Conservation (phyloP, 2,113 vertebrate species). For the Nothobranchius kuhntae region DNA sequence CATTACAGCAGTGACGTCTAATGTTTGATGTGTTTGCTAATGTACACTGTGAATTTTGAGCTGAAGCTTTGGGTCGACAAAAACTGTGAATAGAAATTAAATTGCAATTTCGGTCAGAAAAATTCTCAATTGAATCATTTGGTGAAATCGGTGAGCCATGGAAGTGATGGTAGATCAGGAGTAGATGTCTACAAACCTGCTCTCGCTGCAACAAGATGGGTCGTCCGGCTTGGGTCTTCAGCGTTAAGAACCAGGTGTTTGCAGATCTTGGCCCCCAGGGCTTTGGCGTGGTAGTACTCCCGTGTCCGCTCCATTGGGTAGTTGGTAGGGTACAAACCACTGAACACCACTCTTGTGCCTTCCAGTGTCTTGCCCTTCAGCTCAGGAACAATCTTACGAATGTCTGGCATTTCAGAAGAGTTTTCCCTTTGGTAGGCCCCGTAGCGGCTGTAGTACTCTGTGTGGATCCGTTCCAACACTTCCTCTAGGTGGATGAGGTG, state of each 20-base stretch:
- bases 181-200: constrained; percentile 81
- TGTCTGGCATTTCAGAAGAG: constrained; percentile 84
- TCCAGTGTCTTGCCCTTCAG: constrained; percentile 88
- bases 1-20: no score
- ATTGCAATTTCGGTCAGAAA: no score
- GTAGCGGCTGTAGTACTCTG: constrained; percentile 89
- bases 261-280: constrained; percentile 89
- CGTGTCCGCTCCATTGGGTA: constrained; percentile 93
- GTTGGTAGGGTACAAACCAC: constrained; percentile 93
- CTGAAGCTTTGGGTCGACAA: no score
- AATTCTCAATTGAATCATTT: no score
- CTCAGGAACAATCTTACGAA: constrained; percentile 93
- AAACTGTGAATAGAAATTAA: no score
- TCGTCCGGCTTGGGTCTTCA: constrained; percentile 83
- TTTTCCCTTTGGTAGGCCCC: constrained; percentile 84
- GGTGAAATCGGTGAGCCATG: no score
- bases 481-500: constrained; percentile 95
- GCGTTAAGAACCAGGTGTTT: constrained; percentile 82
- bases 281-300: constrained; percentile 92
- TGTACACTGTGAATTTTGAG: no score
- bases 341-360: constrained; percentile 88
- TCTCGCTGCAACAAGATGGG: constrained; percentile 91
- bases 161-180: background rate
- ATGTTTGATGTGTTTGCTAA: no score
- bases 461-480: constrained; percentile 91